Conservation (phyloP, 2,797 vertebrate species). For the Leptodactylus fallax region DNA sequence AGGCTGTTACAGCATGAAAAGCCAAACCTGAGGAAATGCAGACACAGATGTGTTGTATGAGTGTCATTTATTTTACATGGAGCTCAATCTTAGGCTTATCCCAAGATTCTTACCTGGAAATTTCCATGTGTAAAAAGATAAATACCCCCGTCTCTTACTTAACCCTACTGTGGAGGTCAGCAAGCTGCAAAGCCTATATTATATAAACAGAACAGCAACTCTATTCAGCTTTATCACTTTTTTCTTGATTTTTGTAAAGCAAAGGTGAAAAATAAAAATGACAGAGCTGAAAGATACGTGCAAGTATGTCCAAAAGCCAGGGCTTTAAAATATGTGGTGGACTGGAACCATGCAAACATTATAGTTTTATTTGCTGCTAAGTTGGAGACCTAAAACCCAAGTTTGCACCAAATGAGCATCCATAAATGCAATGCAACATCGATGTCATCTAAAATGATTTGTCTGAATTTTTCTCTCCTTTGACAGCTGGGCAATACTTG, state of each 20-base stretch:
- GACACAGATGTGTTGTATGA: constrained; percentile 83
- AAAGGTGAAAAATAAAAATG: constrained; percentile 18
- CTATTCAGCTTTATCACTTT: constrained; percentile 15
- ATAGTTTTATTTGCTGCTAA: not conserved
- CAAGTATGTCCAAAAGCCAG: constrained; percentile 1
- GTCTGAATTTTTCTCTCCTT: no score
- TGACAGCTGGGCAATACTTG: no score
- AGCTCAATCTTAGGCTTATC: constrained; percentile 73
- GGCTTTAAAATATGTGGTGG: not conserved
- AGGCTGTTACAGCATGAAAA: constrained; percentile 77
- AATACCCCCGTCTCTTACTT: constrained; percentile 67
- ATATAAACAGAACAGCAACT: constrained; percentile 63
- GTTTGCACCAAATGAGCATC: no score
- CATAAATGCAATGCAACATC: not conserved
- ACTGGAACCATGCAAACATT: not conserved
- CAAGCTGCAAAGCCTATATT: constrained; percentile 47
- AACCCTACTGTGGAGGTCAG: constrained; percentile 68
- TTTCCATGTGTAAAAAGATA: constrained; percentile 73
- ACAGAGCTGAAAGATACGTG: constrained; percentile 25
- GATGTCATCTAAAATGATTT: no score
- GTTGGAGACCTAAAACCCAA: not conserved
- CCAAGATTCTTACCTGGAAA: constrained; percentile 72
- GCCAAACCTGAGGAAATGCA: constrained; percentile 89
- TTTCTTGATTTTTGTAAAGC: not conserved
- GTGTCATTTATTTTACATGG: constrained; percentile 78